Conservation (phyloP, 2,888 invertebrate species). For the Drosophila eohydei region DNA sequence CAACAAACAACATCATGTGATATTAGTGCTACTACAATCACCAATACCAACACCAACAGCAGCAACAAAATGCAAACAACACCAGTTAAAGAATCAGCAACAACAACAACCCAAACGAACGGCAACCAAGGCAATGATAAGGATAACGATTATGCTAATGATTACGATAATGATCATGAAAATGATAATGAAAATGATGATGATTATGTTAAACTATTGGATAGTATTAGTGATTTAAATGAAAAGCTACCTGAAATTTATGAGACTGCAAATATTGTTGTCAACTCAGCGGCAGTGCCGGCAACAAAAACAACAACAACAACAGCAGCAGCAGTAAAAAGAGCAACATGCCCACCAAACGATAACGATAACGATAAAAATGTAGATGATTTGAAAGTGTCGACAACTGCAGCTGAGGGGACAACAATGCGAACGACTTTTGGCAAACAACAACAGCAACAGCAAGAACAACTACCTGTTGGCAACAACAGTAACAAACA, state of each 20-base stretch:
- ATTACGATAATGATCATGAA: constrained; percentile 34
- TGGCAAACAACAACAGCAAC: constrained; percentile 64
- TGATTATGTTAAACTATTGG: constrained; percentile 78
- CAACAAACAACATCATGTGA: constrained; percentile 73
- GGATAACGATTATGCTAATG: constrained; percentile 49
- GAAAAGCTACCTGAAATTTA: constrained; percentile 84
- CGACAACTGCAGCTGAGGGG: constrained; percentile 61
- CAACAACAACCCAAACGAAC: constrained; percentile 41
- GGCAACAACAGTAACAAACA: constrained; percentile 51
- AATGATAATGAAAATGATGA: constrained; percentile 46
- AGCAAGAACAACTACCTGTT: constrained; percentile 38
- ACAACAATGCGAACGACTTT: constrained; percentile 82
- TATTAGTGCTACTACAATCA: constrained; percentile 79
- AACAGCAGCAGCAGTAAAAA: constrained; percentile 38
- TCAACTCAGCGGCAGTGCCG: constrained; percentile 76
- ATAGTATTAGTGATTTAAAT: constrained; percentile 85
- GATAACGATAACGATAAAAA: constrained; percentile 53
- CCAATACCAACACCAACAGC: constrained; percentile 46
- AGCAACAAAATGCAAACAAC: constrained; percentile 54
- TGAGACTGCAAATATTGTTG: constrained; percentile 84
- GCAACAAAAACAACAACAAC: constrained; percentile 39
- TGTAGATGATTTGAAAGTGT: constrained; percentile 49
- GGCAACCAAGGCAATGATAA: constrained; percentile 55
- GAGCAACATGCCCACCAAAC: constrained; percentile 78
- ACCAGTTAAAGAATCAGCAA: constrained; percentile 66